A percentile compares a stretch with the other conserved stretches of the same genome.
These are phyloP conservation scores for Tretioscincus oriximinensis DNA, from an alignment of 2,113 vertebrate species.

Conservation along the genomic window DNA sequence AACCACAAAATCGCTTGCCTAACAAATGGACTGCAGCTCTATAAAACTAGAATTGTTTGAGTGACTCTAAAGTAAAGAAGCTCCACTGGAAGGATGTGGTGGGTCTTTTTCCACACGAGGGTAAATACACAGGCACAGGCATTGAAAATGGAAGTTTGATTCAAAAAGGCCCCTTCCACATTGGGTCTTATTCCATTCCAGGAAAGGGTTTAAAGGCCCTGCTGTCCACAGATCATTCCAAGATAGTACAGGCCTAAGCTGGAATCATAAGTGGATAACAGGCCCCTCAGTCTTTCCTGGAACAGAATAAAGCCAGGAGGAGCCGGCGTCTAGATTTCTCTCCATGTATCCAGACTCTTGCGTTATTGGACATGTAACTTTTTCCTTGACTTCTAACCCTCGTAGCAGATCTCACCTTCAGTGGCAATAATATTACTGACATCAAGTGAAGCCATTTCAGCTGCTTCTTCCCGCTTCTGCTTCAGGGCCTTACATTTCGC, in stretches of 20 bases:
- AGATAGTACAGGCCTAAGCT: too few species aligned
- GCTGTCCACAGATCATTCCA: too few species aligned
- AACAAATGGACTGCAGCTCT: neutral
- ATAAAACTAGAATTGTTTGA: too few species aligned
- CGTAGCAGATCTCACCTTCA: slow-evolving; percentile 66
- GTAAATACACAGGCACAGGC: neutral
- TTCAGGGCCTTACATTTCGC: slow-evolving; percentile 80
- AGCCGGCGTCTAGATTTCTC: neutral
- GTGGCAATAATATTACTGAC: slow-evolving; percentile 81
- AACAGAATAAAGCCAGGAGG: too few species aligned
- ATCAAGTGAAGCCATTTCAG: slow-evolving; percentile 84
- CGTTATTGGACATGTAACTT: neutral
- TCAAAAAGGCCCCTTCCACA: too few species aligned
- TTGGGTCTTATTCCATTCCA: too few species aligned
- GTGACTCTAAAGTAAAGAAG: neutral
- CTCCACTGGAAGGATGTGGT: neutral
- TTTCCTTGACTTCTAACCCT: neutral
- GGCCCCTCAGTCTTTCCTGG: too few species aligned
- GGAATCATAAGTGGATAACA: too few species aligned
- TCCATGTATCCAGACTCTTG: neutral
- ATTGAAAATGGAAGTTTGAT: neutral
- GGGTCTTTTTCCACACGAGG: neutral
- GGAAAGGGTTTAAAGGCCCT: too few species aligned
- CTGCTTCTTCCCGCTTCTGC: slow-evolving; percentile 76
- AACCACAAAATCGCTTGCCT: neutral